Conservation (phyloP, 2,113 vertebrate species). For the Bubo scandiacus region DNA sequence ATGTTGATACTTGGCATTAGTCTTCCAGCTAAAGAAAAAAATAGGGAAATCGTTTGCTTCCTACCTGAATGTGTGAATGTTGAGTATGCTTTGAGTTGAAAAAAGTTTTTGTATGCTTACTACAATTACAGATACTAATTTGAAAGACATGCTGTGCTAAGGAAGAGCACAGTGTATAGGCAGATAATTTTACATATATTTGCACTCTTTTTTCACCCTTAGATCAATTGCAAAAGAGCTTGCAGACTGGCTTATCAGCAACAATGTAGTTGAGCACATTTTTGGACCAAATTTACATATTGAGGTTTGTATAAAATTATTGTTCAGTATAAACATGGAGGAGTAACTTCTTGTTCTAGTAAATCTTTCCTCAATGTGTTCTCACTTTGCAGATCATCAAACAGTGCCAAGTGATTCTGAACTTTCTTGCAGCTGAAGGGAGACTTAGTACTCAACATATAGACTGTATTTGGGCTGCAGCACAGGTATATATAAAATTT, state of each 20-base stretch:
- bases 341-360: not conserved
- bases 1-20: not conserved
- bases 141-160: not conserved
- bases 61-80: not conserved
- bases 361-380: slow-evolving; percentile 19
- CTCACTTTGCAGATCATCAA: slow-evolving; percentile 92
- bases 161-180: not conserved
- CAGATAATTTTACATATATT: not conserved
- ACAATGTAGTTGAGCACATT: slow-evolving; percentile 98
- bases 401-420: slow-evolving; percentile 99
- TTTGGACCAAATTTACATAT: slow-evolving; percentile 99
- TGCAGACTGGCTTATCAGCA: slow-evolving; percentile 98
- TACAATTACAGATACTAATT: not conserved
- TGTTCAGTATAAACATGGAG: not conserved
- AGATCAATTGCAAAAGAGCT: slow-evolving; percentile 99
- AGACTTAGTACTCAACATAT: slow-evolving; percentile 96
- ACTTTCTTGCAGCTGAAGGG: slow-evolving; percentile 97
- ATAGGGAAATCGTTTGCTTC: fast-evolving
- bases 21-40: not conserved
- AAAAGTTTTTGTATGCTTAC: not conserved
- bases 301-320: slow-evolving; percentile 82
- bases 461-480: slow-evolving; percentile 98
- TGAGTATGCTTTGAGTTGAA: not conserved
- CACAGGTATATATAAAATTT: slow-evolving; percentile 82
- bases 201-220: not conserved